Conservation (phyloP, 2,113 vertebrate genomes). For the Microcebus griseorufus region DNA sequence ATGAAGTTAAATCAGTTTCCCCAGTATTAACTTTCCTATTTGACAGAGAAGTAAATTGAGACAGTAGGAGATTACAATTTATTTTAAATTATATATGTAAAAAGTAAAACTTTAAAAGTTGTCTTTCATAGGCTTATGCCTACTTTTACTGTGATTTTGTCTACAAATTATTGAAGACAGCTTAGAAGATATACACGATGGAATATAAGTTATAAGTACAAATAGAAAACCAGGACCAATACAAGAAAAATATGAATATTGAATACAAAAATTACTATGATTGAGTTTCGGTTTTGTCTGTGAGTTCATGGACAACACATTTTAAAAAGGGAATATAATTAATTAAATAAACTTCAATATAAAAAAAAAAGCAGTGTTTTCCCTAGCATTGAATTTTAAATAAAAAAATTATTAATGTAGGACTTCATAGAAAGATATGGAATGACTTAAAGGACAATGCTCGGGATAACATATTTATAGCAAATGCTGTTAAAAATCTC, state of each 20-base stretch:
- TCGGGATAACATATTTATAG: background rate
- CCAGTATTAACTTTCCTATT: background rate
- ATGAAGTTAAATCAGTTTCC: background rate
- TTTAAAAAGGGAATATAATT: background rate
- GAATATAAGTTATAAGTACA: background rate
- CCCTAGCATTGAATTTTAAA: background rate
- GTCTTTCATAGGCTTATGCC: background rate
- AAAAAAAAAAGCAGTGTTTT: background rate
- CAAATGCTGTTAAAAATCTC: slow-evolving; percentile 12
- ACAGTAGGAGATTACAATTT: background rate
- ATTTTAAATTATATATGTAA: background rate
- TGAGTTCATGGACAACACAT: background rate
- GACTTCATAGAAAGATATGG: background rate
- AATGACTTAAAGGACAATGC: background rate
- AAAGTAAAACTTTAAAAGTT: background rate
- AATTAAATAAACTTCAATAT: background rate
- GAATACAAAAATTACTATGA: background rate
- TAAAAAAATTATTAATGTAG: background rate
- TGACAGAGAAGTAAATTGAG: background rate
- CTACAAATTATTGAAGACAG: background rate
- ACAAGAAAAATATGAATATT: background rate
- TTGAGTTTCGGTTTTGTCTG: background rate
- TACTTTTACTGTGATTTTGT: background rate
- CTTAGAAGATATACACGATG: background rate
- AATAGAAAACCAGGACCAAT: background rate